Evolutionary conservation across 2,888 invertebrate species (phyloP).

Genomic region (Mystacides longicornis): DNA sequence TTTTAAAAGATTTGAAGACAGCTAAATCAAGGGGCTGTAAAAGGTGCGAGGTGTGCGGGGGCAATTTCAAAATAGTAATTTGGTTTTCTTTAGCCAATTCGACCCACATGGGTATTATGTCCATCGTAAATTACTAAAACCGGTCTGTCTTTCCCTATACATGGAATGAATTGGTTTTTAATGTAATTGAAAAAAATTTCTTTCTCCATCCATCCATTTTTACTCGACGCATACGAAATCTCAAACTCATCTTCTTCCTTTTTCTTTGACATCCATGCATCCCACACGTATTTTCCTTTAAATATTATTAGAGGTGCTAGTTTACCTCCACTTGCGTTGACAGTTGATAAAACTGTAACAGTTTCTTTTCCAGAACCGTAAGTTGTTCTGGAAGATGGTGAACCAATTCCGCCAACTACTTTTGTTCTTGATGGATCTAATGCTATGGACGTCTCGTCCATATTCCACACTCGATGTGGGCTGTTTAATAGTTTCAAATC

Average conservation of each 20-base stretch:
- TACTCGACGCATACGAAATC: too few species aligned
- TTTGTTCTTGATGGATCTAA: background rate
- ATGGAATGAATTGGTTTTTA: too few species aligned
- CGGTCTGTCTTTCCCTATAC: too few species aligned
- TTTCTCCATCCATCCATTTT: too few species aligned
- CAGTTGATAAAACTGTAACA: background rate
- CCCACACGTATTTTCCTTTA: background rate
- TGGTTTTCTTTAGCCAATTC: background rate
- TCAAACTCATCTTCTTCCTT: too few species aligned
- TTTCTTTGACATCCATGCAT: too few species aligned
- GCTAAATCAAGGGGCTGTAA: constrained; percentile 5
- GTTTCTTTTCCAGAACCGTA: background rate
- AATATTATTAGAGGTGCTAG: background rate
- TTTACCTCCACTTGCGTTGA: background rate
- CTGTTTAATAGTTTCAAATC: background rate
- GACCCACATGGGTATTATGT: too few species aligned
- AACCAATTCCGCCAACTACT: background rate
- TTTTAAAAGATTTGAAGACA: constrained; percentile 5
- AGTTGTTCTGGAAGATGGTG: background rate
- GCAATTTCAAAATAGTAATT: constrained; percentile 4
- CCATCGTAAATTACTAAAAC: too few species aligned
- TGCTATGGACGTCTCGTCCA: background rate
- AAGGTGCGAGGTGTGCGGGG: background rate
- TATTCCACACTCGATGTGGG: background rate
- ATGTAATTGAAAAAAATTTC: too few species aligned